Conservation (phyloP, 1,140 invertebrate genomes). For the Drosophila lacteicornis region DNA sequence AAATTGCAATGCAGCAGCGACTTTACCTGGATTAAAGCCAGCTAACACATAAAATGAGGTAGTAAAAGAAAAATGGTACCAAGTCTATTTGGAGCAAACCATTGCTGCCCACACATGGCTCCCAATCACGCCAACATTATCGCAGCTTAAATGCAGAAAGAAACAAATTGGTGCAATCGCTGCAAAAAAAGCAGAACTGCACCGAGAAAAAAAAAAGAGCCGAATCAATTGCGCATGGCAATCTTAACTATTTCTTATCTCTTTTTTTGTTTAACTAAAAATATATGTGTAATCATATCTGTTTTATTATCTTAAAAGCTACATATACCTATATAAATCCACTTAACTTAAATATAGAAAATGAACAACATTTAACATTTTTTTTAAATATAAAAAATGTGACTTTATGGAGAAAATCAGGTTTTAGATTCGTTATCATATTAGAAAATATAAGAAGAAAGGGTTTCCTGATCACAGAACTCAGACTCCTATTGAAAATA, state of each 20-base stretch:
- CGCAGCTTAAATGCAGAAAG: slow-evolving; percentile 26
- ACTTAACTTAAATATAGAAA: no score
- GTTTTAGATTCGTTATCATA: no score
- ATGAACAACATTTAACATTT: no score
- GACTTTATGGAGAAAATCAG: no score
- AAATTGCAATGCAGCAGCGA: slow-evolving; percentile 61
- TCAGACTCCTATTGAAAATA: no score
- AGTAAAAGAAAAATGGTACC: slow-evolving; percentile 36
- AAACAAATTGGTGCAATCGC: slow-evolving; percentile 34
- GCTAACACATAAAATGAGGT: slow-evolving; percentile 41
- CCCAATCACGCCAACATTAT: slow-evolving; percentile 37
- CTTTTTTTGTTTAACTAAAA: no score
- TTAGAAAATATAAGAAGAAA: no score
- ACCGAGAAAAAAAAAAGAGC: slow-evolving; percentile 13
- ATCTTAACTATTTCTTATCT: slow-evolving; percentile 6
- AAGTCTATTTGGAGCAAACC: slow-evolving; percentile 38
- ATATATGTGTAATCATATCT: no score
- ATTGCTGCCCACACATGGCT: slow-evolving; percentile 19
- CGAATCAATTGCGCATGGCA: not conserved
- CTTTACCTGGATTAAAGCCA: slow-evolving; percentile 33
- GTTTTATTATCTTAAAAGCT: no score
- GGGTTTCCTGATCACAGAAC: no score
- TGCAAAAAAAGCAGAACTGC: slow-evolving; percentile 15
- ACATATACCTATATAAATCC: no score
- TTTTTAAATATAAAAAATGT: no score